A percentile compares a stretch with the other conserved stretches of the same genome.
Evolutionary conservation across 2,113 vertebrate species (phyloP).

Genomic region (Dasypus novemcinctus): DNA sequence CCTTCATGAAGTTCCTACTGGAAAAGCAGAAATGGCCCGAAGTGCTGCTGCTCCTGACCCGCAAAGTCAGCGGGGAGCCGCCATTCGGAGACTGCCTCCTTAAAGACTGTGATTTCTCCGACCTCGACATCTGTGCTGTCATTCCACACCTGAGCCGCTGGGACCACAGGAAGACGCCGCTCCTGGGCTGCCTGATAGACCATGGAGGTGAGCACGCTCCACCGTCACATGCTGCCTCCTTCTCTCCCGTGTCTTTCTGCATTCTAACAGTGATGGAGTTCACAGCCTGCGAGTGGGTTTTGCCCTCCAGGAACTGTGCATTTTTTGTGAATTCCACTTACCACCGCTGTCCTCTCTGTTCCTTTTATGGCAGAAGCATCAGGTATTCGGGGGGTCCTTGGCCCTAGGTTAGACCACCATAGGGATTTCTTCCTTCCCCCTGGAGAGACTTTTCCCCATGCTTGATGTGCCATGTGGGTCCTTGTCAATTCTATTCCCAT

Average conservation of each 20-base stretch:
- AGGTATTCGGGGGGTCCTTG: neutral
- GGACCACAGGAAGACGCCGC: slow-evolving; percentile 64
- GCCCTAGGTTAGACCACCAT: neutral
- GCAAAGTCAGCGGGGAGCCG: slow-evolving; percentile 71
- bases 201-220: slow-evolving; percentile 81
- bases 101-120: slow-evolving; percentile 77
- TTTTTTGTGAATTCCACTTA: neutral
- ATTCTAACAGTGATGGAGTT: neutral
- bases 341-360: neutral
- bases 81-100: slow-evolving; percentile 62
- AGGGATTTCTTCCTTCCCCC: neutral
- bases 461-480: neutral
- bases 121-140: slow-evolving; percentile 80
- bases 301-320: neutral
- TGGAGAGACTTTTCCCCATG: neutral
- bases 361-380: neutral
- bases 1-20: slow-evolving; percentile 82
- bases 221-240: neutral
- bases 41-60: slow-evolving; percentile 83
- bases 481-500: neutral
- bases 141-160: slow-evolving; percentile 70
- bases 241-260: neutral
- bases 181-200: slow-evolving; percentile 83
- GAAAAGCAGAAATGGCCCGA: slow-evolving; percentile 82
- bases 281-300: neutral